These are phyloP conservation scores for Anguilla rostrata DNA, from an alignment of 2,113 vertebrate species.

Conservation along the genomic window DNA sequence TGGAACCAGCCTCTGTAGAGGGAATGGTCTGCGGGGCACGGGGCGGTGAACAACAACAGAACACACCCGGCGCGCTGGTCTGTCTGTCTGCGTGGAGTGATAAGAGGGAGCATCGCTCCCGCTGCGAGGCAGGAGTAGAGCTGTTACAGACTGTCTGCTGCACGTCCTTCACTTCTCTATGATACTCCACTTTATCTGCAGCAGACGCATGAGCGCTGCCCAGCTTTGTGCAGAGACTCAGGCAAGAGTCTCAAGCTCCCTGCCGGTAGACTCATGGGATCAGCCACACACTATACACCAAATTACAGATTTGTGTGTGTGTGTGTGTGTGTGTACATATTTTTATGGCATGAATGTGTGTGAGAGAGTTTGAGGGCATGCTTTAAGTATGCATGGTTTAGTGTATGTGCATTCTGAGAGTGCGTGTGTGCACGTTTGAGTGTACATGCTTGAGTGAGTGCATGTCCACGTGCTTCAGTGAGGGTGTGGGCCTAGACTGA, in stretches of 20 bases:
- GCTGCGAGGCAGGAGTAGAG: not conserved
- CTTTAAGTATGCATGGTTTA: too few relatives aligned
- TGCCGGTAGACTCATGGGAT: not conserved
- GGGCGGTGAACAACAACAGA: not conserved
- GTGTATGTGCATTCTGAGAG: slow-evolving; percentile 21
- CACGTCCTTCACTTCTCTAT: not conserved
- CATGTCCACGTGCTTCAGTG: not conserved
- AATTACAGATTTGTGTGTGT: slow-evolving; percentile 3
- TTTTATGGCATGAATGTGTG: not conserved
- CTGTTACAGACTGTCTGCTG: not conserved
- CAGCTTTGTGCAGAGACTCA: not conserved
- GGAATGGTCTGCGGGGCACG: not conserved
- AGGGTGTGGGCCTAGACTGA: too few relatives aligned
- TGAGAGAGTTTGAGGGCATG: not conserved
- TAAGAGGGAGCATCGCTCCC: not conserved
- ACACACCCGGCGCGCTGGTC: not conserved
- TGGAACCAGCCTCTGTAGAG: not conserved
- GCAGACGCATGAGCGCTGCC: not conserved
- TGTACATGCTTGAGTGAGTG: slow-evolving; percentile 20
- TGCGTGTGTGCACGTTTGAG: slow-evolving; percentile 8
- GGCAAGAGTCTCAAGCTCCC: not conserved
- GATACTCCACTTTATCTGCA: not conserved
- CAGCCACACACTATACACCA: not conserved
- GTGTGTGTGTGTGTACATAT: slow-evolving; percentile 11
- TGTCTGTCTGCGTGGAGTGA: not conserved